These are phyloP conservation scores for Thomomys bottae DNA, from an alignment of 2,113 vertebrate genomes.

Conservation along the genomic window DNA sequence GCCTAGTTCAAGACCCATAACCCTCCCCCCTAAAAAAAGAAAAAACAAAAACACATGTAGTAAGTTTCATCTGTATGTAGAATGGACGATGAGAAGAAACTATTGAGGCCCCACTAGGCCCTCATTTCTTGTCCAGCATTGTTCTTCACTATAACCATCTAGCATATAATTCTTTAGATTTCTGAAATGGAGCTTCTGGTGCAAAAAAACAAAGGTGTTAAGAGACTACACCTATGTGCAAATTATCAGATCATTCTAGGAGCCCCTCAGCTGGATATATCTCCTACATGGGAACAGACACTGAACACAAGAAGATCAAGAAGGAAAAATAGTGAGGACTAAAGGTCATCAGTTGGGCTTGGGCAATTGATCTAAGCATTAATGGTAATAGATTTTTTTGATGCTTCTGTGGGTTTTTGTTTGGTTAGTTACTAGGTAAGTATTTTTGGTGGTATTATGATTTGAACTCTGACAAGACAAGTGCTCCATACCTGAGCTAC, in stretches of 20 bases:
- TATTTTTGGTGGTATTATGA: no score
- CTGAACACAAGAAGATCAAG: constrained; percentile 19
- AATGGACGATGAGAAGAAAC: background rate
- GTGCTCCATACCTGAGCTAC: no score
- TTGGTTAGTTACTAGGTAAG: no score
- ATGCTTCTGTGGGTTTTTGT: no score
- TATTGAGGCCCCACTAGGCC: background rate
- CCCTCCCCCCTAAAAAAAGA: background rate
- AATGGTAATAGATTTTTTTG: background rate
- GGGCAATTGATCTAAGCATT: background rate
- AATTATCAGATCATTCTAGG: background rate
- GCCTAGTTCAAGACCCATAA: no score
- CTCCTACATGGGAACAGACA: background rate
- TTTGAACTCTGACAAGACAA: no score
- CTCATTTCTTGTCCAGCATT: background rate
- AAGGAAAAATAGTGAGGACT: background rate
- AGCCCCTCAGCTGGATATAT: background rate
- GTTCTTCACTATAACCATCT: background rate
- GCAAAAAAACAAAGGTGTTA: background rate
- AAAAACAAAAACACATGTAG: background rate
- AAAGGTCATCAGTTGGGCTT: background rate
- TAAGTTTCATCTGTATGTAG: background rate
- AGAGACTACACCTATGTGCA: background rate
- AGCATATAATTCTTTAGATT: background rate
- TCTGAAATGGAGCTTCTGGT: background rate